Percentiles rank a stretch among this genome's conserved stretches.
phyloP scores from a whole-genome alignment of 2,113 vertebrate species.

The Leptobrachium leishanense region DNA sequence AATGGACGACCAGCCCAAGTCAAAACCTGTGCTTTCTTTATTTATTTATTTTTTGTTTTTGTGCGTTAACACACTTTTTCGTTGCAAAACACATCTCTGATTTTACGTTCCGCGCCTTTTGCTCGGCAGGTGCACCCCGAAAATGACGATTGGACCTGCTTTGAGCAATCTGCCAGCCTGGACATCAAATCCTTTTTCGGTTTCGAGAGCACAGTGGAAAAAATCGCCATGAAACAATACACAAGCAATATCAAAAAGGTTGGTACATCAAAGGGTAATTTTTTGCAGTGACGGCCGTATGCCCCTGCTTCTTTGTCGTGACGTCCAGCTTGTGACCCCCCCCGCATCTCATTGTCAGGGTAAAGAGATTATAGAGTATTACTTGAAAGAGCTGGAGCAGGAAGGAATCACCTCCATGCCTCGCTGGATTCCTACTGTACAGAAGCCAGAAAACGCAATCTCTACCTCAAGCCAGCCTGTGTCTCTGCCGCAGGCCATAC shows the following conservation, averaged over 20 bases:
- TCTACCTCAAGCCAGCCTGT: conserved; percentile 51
- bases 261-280: conserved; percentile 37
- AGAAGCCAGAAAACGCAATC: conserved; percentile 55
- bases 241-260: conserved; percentile 95
- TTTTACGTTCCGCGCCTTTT: neutral
- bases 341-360: conserved; percentile 70
- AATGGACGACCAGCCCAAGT: no score
- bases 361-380: conserved; percentile 95
- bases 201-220: conserved; percentile 95
- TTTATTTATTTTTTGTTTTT: no score
- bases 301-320: neutral
- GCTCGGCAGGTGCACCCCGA: conserved; percentile 88
- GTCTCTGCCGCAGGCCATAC: conserved; percentile 62
- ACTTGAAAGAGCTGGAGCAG: conserved; percentile 83
- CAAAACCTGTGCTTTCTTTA: no score
- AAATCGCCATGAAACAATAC: conserved; percentile 95
- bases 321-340: neutral
- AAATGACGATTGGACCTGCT: conserved; percentile 96
- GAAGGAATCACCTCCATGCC: conserved; percentile 86
- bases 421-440: conserved; percentile 74
- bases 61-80: neutral
- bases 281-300: neutral
- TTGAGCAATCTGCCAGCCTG: conserved; percentile 91
- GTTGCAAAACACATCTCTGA: no score
- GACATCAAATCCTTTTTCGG: conserved; percentile 98